Evolutionary conservation across 2,113 vertebrate genomes (phyloP).

Genomic region (Ciconia maguari): DNA sequence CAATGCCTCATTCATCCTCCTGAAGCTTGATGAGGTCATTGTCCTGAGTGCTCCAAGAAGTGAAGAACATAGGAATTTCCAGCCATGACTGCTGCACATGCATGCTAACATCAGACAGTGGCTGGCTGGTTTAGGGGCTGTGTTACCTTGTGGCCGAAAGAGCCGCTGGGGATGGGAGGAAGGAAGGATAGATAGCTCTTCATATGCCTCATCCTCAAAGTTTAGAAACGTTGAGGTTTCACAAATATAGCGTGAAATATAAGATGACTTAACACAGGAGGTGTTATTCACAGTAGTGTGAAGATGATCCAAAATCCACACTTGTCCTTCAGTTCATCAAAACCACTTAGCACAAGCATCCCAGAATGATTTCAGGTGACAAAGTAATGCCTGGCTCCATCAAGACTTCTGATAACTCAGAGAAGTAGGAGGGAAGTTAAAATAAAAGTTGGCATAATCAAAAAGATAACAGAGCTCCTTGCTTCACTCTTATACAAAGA

Average conservation of each 20-base stretch:
- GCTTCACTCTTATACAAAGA: neutral
- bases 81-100: neutral
- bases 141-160: fast-evolving
- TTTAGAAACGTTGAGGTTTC: neutral
- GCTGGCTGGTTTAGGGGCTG: neutral
- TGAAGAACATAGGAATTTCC: neutral
- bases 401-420: neutral
- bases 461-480: neutral
- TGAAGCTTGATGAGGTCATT: neutral
- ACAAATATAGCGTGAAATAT: neutral
- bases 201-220: neutral
- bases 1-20: neutral
- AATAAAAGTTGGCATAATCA: neutral
- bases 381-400: neutral
- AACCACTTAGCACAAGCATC: neutral
- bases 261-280: neutral
- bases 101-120: neutral
- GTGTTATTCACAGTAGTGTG: neutral
- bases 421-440: neutral
- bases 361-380: neutral
- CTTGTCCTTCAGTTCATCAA: neutral
- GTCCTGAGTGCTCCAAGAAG: neutral
- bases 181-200: neutral
- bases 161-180: fast-evolving
- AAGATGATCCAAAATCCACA: neutral